Percentiles rank a stretch among this genome's conserved stretches.
Conservation (phyloP, 2,113 vertebrate genomes). For the Nyctibius bracteatus region DNA sequence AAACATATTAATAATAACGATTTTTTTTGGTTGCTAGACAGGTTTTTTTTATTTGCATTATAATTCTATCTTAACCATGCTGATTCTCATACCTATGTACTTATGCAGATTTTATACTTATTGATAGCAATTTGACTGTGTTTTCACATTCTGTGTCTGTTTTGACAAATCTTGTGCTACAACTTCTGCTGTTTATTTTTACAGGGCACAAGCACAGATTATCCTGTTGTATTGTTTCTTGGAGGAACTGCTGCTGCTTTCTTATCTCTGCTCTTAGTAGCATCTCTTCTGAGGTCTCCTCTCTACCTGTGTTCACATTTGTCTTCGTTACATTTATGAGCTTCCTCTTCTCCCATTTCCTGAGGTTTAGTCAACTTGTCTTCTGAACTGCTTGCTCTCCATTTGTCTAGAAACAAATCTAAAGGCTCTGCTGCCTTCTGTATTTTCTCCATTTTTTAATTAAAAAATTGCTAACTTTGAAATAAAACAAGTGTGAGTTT, state of each 20-base stretch:
- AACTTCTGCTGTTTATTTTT: neutral
- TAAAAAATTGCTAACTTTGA: neutral
- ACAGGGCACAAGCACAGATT: neutral
- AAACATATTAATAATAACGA: neutral
- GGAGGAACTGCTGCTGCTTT: neutral
- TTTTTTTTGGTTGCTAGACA: neutral
- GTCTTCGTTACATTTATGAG: neutral
- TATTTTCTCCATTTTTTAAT: neutral
- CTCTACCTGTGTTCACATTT: neutral
- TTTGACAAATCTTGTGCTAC: neutral
- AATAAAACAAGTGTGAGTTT: neutral
- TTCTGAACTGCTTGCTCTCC: neutral
- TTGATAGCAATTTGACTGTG: neutral
- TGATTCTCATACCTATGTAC: neutral
- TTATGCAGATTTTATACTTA: neutral
- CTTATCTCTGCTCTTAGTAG: neutral
- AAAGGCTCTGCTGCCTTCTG: neutral
- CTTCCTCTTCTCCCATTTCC: neutral
- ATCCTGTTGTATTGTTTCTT: neutral
- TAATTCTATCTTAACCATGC: neutral
- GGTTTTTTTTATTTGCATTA: neutral
- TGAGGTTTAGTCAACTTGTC: neutral
- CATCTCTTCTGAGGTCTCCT: neutral
- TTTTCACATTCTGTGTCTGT: neutral
- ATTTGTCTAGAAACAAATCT: neutral